Base-by-base conservation (phyloP, 2,797 vertebrate genomes). In the Yasuhikotakia modesta region DNA sequence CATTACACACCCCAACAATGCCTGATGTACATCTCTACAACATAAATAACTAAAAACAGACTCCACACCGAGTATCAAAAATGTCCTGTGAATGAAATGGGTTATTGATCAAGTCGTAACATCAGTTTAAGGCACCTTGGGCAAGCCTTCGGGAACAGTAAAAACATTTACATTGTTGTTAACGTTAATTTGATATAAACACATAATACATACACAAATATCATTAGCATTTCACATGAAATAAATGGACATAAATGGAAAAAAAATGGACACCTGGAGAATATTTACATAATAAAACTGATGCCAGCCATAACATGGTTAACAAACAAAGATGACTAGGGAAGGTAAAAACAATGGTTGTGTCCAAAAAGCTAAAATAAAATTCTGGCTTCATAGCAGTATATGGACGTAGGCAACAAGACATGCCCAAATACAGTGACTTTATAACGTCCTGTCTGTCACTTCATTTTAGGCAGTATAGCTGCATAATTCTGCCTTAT, bases 1-100 rank as follows among this genome's bases (percentile, higher is more conserved):
- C 85, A 76, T 92, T 90, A 93, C 53, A 89, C 71, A 72, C 68
- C 72, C 61, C 39, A 21, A 66, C 2, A 24, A 35, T 52, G 4
- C 8, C 60, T 24, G 24, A 57, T 7, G 21, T 16, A 27, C 57
- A 57, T 6, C 2, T 73, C 39, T 73, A 11, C 64, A 39, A 16
- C 22, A 78, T 22, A 69, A 16, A 64, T 64, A 61, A 30, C 13
- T 75, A 19, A 63, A 43, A 64, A 63, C 43, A 52, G 48, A 58
- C 73, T 57, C 35, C 32, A 75, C 73, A 66, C 10, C 22, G 39
- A 67, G 17, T 66, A 67, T 32, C 10, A 24, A 60, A 61, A 50
- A 45, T 27, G 35, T 61, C 55, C 75, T 70, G 75, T 60, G 17
- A 69, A 77, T 61, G 50, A 52, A 77, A 70, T 32, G 3, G 66